phyloP scores from a whole-genome alignment of 2,797 vertebrate genomes.

The Sebastolobus alascanus region DNA sequence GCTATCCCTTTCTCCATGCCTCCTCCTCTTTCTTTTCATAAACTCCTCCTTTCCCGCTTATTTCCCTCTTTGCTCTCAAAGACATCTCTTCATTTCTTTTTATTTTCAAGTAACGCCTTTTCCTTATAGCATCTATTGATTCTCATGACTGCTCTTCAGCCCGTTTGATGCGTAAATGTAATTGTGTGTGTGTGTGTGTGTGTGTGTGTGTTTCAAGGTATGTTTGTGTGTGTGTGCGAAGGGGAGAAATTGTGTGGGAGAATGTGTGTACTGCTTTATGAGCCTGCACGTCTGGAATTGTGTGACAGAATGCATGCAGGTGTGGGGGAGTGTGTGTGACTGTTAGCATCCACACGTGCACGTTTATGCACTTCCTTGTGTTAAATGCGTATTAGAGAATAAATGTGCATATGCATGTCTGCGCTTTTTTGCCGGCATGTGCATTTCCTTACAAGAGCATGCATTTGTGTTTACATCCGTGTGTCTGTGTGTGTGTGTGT shows the following conservation, averaged over 20 bases:
- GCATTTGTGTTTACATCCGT: background rate
- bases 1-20: slow-evolving; percentile 50
- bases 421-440: background rate
- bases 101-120: slow-evolving; percentile 7
- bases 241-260: slow-evolving; percentile 5
- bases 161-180: slow-evolving; percentile 3
- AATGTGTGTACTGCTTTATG: slow-evolving; percentile 14
- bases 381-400: background rate
- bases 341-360: background rate
- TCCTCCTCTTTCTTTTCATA: slow-evolving; percentile 59
- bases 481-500: background rate
- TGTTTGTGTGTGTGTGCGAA: slow-evolving; percentile 14
- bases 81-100: slow-evolving; percentile 4
- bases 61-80: slow-evolving; percentile 22
- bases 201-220: background rate
- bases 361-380: background rate
- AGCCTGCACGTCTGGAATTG: slow-evolving; percentile 6
- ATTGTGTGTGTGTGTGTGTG: slow-evolving; percentile 18
- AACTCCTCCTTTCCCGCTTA: slow-evolving; percentile 33
- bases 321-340: background rate
- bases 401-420: background rate
- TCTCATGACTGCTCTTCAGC: slow-evolving; percentile 25
- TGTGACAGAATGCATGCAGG: slow-evolving; percentile 13
- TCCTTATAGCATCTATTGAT: slow-evolving; percentile 15
- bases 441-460: background rate